Evolutionary conservation across 2,888 invertebrate species (phyloP), one percentile per base, ranked within the genome.

Genomic region (Hoplodrina ambigua): DNA sequence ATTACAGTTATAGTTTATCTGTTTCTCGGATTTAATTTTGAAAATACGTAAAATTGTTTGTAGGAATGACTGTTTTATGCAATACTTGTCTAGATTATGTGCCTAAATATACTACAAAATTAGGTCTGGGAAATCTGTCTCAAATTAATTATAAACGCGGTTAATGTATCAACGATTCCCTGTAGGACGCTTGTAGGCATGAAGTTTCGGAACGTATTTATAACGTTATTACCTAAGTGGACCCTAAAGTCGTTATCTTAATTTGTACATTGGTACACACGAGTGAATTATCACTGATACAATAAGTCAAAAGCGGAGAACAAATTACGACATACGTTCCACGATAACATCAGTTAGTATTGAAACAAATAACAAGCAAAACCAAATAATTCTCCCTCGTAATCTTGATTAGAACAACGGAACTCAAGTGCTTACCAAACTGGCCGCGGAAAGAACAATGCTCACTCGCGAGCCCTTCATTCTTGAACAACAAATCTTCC

Each of bases 401-500:
- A 89, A 93, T 94, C 93, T 92, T 92, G 93, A 94, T 94, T 93
- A 93, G 88, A 91, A 92, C 93, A 92, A 90, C 90, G 86, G 88
- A 83, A 86, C 90, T 89, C 89, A 94, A 94, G 93, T 94, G 94
- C 91, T 94, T 92, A 91, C 92, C 92, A 93, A 94, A 94, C 93
- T 89, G 86, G 83, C 89, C 84, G 88, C 83, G 86, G 87, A 90
- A 90, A 89, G 92, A 94, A 94, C 94, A 94, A 94, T 92, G 88
- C 87, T 90, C 89, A 93, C 93, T 93, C 91, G 84, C 87, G 87
- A 85, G 90, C 94, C 92, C 94, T 93, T 93, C 92, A 89, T 90
- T 92, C 92, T 88, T 90, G 81, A 92, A 92, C 93, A 93, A 94
- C 93, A 93, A 94, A 93, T 94, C 92, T 94, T 94, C 93, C 94